Evolutionary conservation across 2,888 invertebrate genomes (phyloP), one percentile per base, ranked within the genome.

Genomic region (Branchipolynoe longqiensis): DNA sequence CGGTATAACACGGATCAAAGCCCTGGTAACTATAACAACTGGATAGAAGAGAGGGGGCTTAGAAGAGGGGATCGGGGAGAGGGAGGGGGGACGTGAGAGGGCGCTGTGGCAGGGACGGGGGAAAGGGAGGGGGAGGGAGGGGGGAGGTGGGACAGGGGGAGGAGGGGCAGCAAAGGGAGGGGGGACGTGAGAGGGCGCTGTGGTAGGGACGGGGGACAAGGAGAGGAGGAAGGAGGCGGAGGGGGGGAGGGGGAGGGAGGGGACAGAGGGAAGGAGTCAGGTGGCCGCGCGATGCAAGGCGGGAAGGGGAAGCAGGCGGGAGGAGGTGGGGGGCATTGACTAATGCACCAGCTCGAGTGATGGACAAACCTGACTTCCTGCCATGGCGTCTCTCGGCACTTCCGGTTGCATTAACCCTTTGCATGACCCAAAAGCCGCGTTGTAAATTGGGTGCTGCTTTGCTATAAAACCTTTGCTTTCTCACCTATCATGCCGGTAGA

Each of bases 341-440:
- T 69, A 69, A 69, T 69, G 69, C 69, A 69, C 36, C 36, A 36
- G 38, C 69, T 38, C 69, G 69, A 38, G 38, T 69, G 69, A 69
- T 69, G 69, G 69, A 69, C 69, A 69, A 38, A 38, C 36, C 69
- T 38, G 18, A 69, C 69, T 69, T 69, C 69, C 69, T 69, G 69
- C 22, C 38, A 36, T 22, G 36, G 69, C 69, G 69, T 69, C 69
- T 69, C 36, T 69, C 69, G 69, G 33, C 69, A 69, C 69, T 69
- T 69, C 69, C 69, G 69, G 69, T 38, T 25, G 69, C 69, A 69
- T 69, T 69, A 69, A 69, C 69, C 38, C 69, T 36, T 38, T 69
- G n/a, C n/a, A n/a, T n/a, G n/a, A n/a, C n/a, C n/a, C n/a, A n/a
- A n/a, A n/a, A n/a, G n/a, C n/a, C n/a, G n/a, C n/a, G n/a, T n/a